Base-by-base conservation (phyloP, 2,113 vertebrate species). In the Clarias gariepinus region DNA sequence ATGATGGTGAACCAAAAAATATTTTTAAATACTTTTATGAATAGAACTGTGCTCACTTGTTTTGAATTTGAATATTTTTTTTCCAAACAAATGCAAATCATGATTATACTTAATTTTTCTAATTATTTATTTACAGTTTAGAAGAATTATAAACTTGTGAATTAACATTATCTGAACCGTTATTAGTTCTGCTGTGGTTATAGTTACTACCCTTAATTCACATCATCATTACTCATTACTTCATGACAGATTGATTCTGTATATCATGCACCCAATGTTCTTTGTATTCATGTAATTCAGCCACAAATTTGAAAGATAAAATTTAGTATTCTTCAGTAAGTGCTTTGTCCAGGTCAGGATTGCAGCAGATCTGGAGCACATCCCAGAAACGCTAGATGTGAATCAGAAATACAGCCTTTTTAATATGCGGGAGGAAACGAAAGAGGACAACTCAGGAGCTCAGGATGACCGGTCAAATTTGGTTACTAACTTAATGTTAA, bases 21-120 rank as follows among this genome's bases (percentile, higher is more conserved):
- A 79, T 85, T n/a, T n/a, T n/a, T n/a, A n/a, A n/a, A n/a, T 87
- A 89, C 79, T 89, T 84, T 23, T 16, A 47, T 25, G 28, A 76
- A 73, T 21, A 16, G 18, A 18, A 8, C 21, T n/a, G n/a, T 19
- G 63, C 41, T 66, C 18, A 19, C 60, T 57, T 55, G 30, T 78
- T n/a, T n/a, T 57, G 8, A n/a, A 78, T 55, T 83, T 55, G 13
- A 28, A 25, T n/a, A 74, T 41, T 57, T 73, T 57, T 73, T 3
- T 64, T 52, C 7, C n/a, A 3, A 77, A 73, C n/a, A 58, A 73
- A 9, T 19, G 47, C n/a, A 58, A 12, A 36, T 3, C 36, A 61
- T 25, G 52, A 28, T 8, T 21, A 36, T 57, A 28, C 13, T 25
- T 12, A 0, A 23, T 47, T 52, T n/a, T 82, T 55, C 55, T 82